phyloP scores from a whole-genome alignment of 2,888 invertebrate genomes.

The Bunonema sp. region DNA sequence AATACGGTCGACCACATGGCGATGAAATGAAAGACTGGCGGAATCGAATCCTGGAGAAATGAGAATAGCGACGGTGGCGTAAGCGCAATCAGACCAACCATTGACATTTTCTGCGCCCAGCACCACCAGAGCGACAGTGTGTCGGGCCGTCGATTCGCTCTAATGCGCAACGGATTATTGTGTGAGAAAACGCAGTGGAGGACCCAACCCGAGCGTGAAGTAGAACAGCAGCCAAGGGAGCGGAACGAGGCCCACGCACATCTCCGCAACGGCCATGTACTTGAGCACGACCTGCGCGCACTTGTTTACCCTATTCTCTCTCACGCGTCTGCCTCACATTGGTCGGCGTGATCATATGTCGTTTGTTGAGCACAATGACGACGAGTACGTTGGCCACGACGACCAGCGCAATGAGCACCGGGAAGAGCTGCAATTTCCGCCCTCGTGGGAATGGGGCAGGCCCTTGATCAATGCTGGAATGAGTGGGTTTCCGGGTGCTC shows the following conservation, averaged over 20 bases:
- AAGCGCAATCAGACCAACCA: too few relatives aligned
- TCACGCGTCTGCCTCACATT: slow-evolving; percentile 21
- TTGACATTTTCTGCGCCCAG: slow-evolving; percentile 35
- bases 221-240: slow-evolving; percentile 66
- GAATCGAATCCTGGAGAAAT: not conserved
- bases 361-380: slow-evolving; percentile 70
- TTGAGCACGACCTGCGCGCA: not conserved
- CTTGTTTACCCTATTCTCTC: not conserved
- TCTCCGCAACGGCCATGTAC: slow-evolving; percentile 86
- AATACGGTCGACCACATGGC: slow-evolving; percentile 84
- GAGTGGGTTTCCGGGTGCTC: not conserved
- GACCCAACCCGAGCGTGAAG: slow-evolving; percentile 26
- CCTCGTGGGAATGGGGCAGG: not conserved
- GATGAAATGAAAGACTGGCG: slow-evolving; percentile 68
- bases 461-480: not conserved
- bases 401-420: slow-evolving; percentile 69
- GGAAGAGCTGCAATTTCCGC: slow-evolving; percentile 29
- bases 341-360: slow-evolving; percentile 59
- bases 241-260: slow-evolving; percentile 76
- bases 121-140: slow-evolving; percentile 36
- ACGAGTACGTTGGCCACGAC: slow-evolving; percentile 78
- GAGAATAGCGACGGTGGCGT: too few relatives aligned
- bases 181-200: not conserved
- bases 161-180: slow-evolving; percentile 7
- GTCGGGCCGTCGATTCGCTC: slow-evolving; percentile 16